phyloP scores from a whole-genome alignment of 2,888 invertebrate genomes.

The Limenitis camilla region DNA sequence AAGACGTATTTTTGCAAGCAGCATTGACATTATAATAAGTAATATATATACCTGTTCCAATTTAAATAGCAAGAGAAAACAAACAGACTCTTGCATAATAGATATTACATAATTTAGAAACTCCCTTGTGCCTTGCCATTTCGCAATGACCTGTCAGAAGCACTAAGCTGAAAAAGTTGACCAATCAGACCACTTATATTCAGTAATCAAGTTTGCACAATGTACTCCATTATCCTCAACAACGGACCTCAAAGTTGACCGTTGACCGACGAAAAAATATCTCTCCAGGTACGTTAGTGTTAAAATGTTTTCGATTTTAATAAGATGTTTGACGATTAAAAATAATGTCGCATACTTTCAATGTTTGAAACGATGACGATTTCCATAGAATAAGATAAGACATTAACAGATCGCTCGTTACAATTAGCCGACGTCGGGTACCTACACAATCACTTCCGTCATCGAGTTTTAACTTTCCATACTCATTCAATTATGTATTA shows the following conservation, averaged over 20 bases:
- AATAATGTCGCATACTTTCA: conserved; percentile 24
- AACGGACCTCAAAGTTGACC: conserved; percentile 18
- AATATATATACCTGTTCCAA: too few relatives aligned
- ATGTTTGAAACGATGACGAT: background rate
- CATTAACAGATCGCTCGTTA: background rate
- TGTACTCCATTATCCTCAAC: conserved; percentile 20
- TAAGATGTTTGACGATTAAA: conserved; percentile 52
- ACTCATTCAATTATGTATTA: conserved; percentile 63
- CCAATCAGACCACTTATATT: conserved; percentile 13
- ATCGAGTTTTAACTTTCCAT: conserved; percentile 55
- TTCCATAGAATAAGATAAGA: background rate
- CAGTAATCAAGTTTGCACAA: conserved; percentile 20
- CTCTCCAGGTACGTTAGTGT: conserved; percentile 16
- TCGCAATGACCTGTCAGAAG: conserved; percentile 1
- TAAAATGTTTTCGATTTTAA: conserved; percentile 36
- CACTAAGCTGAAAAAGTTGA: conserved; percentile 1
- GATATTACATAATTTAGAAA: conserved; percentile 1
- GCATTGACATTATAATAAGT: too few relatives aligned
- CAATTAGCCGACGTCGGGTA: conserved; percentile 7
- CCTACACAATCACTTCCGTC: conserved; percentile 20
- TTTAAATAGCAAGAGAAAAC: too few relatives aligned
- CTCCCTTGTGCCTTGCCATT: conserved; percentile 1
- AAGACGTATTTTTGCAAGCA: too few relatives aligned
- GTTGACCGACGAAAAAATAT: conserved; percentile 20
- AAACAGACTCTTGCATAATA: background rate